Base-by-base conservation (phyloP, 2,113 vertebrate genomes). In the Burhinus oedicnemus region DNA sequence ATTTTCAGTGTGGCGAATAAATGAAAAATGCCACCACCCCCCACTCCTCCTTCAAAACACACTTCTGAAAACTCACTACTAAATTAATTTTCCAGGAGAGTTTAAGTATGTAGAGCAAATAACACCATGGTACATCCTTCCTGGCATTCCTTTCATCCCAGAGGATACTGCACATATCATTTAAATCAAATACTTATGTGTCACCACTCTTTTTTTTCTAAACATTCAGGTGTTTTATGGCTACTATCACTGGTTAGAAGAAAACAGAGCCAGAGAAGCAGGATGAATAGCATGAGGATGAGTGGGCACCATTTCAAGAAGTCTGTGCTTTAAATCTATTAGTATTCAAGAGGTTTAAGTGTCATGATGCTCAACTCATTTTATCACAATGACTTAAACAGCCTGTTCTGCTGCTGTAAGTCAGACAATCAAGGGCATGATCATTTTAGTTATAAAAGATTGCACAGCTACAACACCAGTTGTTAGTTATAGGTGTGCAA, bases 311-410 rank as follows among this genome's bases (percentile, higher is more conserved):
- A n/a, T 75, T 95, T 95, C 77, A 95, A 78, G n/a, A 84, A 52
- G 44, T 47, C 72, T 76, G 18, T 76, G 69, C 80, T 89, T 89
- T 87, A 89, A 93, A 97, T 60, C 79, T 6, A 2, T 90, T 72
- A 49, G 49, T 49, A 94, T 90, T 94, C 78, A 60, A 87, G 88
- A 38, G 55, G 51, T 82, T 97, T 90, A 89, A 95, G 90, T 87
- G 83, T 77, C 90, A 57, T 2, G 52, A 89, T 57, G 83, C 60
- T 90, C 65, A 47, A 68, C 62, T 92, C 60, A 55, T 91, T 96
- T 84, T 75, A 87, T 60, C 71, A 75, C 64, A 68, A 44, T 60
- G 52, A 89, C 70, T 93, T 77, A 45, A 96, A 92, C 22, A 91
- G 64, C 45, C 51, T 78, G 42, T 74, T 96, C 82, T 95, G 79